Evolutionary conservation across 2,113 vertebrate species (phyloP).

Genomic region (Mormyrus lacerda): DNA sequence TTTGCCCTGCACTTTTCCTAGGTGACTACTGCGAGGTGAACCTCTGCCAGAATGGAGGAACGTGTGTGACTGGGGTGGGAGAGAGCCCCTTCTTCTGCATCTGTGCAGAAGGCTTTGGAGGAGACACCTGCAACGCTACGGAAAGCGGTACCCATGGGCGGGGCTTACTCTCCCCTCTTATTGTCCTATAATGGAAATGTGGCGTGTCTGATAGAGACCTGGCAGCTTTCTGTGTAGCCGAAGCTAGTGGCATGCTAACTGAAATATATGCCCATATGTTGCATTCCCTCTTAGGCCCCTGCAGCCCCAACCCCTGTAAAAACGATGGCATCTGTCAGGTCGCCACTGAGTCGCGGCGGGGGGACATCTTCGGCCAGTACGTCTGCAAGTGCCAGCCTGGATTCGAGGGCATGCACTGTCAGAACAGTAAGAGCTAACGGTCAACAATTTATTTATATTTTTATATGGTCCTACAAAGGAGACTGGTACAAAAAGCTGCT

Average conservation of each 20-base stretch:
- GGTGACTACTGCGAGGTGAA: conserved; percentile 80
- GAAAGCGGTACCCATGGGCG: conserved; percentile 66
- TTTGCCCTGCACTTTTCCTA: conserved; percentile 37
- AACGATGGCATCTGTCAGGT: conserved; percentile 70
- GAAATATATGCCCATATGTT: not conserved
- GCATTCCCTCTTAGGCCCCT: conserved; percentile 64
- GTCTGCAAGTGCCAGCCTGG: conserved; percentile 74
- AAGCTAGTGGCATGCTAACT: not conserved
- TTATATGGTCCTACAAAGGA: not conserved
- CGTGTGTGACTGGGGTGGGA: conserved; percentile 71
- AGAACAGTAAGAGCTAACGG: conserved; percentile 68
- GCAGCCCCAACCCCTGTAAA: conserved; percentile 79
- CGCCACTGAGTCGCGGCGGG: conserved; percentile 56
- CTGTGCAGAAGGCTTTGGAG: conserved; percentile 76
- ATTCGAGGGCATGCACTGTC: conserved; percentile 77
- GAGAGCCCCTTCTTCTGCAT: conserved; percentile 75
- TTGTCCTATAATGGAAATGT: not conserved
- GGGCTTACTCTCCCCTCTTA: not conserved
- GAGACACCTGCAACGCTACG: conserved; percentile 76
- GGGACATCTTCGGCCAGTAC: conserved; percentile 79
- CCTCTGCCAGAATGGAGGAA: conserved; percentile 79
- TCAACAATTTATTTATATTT: not conserved
- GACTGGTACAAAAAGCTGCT: not conserved
- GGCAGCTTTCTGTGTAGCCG: not conserved
- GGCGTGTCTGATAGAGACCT: not conserved